phyloP scores from a whole-genome alignment of 1,140 invertebrate genomes.

The Telenomus remus region DNA sequence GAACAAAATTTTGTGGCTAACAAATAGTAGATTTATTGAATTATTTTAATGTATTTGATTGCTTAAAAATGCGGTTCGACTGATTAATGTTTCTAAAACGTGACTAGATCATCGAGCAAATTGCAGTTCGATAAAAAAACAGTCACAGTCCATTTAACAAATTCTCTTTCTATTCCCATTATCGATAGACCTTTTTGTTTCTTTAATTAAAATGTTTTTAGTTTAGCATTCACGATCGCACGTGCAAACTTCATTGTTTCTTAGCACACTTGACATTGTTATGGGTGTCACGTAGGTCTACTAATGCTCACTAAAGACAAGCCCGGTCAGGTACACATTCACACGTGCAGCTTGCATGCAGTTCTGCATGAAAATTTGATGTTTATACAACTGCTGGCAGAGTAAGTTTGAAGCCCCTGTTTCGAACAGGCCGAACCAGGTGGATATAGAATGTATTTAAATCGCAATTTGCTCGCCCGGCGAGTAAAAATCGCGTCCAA shows the following conservation, averaged over 20 bases:
- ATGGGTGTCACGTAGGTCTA: slow-evolving; percentile 39
- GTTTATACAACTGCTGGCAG: slow-evolving; percentile 33
- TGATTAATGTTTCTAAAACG: no score
- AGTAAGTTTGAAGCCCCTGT: slow-evolving; percentile 9
- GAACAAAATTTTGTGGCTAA: no score
- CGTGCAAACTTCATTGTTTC: slow-evolving; percentile 41
- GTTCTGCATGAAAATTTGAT: slow-evolving; percentile 46
- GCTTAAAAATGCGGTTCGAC: no score
- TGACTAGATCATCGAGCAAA: no score
- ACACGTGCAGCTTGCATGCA: slow-evolving; percentile 20
- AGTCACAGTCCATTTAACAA: no score
- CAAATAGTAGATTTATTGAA: no score
- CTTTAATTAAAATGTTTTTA: slow-evolving; percentile 18
- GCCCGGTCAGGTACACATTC: slow-evolving; percentile 48
- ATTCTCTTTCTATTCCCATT: no score
- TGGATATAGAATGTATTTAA: no score
- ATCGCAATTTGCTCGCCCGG: no score
- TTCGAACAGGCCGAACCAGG: slow-evolving; percentile 3
- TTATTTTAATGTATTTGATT: no score
- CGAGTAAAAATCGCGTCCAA: no score
- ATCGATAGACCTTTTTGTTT: slow-evolving; percentile 10
- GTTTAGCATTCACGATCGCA: slow-evolving; percentile 28
- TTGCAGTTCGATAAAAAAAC: no score
- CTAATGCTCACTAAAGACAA: slow-evolving; percentile 14
- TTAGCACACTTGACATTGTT: slow-evolving; percentile 28